Percentiles rank a stretch among this genome's conserved stretches.
phyloP scores from a whole-genome alignment of 2,113 vertebrate species.

The Tenrec ecaudatus region DNA sequence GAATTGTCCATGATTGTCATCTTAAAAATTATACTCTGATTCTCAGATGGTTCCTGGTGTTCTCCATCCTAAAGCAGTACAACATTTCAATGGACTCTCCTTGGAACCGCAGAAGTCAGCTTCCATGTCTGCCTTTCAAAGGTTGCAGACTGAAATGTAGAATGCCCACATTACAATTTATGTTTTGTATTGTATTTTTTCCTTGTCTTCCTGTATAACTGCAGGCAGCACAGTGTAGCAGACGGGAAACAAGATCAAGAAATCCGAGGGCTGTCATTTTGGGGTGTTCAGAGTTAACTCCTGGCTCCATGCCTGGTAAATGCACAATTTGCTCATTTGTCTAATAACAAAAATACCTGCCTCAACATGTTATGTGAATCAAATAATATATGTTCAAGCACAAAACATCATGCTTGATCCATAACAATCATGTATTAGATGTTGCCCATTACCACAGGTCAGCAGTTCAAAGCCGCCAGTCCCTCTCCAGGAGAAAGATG shows the following conservation, averaged over 20 bases:
- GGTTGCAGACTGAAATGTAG: neutral
- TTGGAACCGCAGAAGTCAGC: neutral
- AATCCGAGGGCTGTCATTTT: neutral
- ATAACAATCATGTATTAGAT: neutral
- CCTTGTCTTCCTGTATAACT: neutral
- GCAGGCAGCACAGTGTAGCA: neutral
- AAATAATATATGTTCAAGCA: neutral
- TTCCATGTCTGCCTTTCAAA: neutral
- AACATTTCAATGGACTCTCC: neutral
- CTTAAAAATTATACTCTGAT: constrained; percentile 24
- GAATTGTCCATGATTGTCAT: neutral
- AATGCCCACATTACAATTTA: neutral
- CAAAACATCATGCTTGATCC: neutral
- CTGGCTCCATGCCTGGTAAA: neutral
- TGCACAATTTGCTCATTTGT: neutral
- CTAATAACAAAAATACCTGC: neutral
- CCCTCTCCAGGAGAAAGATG: neutral
- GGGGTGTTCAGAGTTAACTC: neutral
- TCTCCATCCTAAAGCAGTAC: neutral
- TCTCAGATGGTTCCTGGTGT: constrained; percentile 14
- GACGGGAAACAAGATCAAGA: neutral
- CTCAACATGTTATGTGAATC: neutral
- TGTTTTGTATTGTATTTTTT: neutral
- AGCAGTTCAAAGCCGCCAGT: neutral
- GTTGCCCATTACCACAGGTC: neutral